Base-by-base conservation (phyloP, 2,113 vertebrate species). In the Tragelaphus scriptus region DNA sequence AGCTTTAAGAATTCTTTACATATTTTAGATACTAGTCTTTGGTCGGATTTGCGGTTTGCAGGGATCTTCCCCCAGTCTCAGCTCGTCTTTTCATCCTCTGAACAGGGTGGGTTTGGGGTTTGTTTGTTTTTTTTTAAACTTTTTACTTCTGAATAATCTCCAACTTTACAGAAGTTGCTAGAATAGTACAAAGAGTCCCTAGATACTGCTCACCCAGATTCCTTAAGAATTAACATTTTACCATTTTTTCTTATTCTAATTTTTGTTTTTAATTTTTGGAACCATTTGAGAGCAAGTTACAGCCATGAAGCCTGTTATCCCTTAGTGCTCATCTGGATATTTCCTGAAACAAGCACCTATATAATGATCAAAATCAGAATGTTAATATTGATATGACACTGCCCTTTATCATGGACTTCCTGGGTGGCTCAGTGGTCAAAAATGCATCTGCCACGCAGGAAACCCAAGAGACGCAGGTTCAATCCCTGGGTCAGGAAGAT, bases 321-420 rank as follows among this genome's bases (percentile, higher is more conserved):
- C 21, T 32, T 16, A 6, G 23, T 23, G 10, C 9, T 7, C 11
- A 12, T 28, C 36, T 13, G 16, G 0, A 7, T 21, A 3, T 13
- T 28, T 84, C 47, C 84, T 21, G 10, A 30, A 30, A 32, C 28
- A 1, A 12, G 25, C 47, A 44, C 71, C 84, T 12, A 3, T 3
- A 2, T 8, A 3, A 17, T 28, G 32, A 1, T 59, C 71, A 2
- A 51, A 26, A 53, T 13, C 32, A 17, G 44, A 63, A 13, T 0
- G 0, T 3, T 7, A 5, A 16, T 11, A 3, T 2, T 0, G 32
- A 13, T 0, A 1, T 0, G 19, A 51, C 3, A 47, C 16, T 12
- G 9, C 47, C 47, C 23, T 7, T 16, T 51, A 30, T n/a, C 40
- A 26, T 9, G 4, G n/a, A 25, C 82, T 36, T 75, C 19, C 68